These are phyloP conservation scores for Oscheius onirici DNA, from an alignment of 2,888 invertebrate genomes.

Conservation along the genomic window DNA sequence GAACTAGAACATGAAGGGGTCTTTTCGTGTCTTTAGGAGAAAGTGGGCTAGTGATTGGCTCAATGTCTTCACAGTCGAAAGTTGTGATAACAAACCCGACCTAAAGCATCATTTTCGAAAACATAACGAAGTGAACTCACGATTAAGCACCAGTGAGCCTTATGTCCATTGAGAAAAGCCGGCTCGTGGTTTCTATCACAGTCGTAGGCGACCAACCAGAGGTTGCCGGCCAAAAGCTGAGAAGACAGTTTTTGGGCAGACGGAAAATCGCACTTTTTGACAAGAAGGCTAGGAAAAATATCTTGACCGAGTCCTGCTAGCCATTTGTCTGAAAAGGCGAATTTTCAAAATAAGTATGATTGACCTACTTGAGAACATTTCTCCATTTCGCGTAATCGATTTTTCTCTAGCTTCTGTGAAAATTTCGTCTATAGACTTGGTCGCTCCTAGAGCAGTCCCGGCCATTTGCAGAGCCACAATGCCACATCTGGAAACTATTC, in stretches of 20 bases:
- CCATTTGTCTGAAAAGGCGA: slow-evolving; percentile 48
- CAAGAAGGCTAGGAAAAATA: slow-evolving; percentile 19
- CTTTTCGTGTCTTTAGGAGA: neutral
- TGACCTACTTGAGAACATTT: slow-evolving; percentile 77
- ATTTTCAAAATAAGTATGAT: no score
- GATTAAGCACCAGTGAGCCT: slow-evolving; percentile 67
- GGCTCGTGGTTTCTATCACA: slow-evolving; percentile 67
- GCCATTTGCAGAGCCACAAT: slow-evolving; percentile 32
- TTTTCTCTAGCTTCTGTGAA: slow-evolving; percentile 75
- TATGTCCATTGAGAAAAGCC: slow-evolving; percentile 48
- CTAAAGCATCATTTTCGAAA: slow-evolving; percentile 30
- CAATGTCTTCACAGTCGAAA: neutral
- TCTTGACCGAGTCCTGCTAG: slow-evolving; percentile 43
- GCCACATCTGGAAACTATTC: slow-evolving; percentile 20
- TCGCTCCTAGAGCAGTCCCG: neutral
- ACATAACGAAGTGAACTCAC: slow-evolving; percentile 35
- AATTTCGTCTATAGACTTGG: neutral
- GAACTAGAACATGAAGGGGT: slow-evolving; percentile 10
- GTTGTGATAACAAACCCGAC: slow-evolving; percentile 37
- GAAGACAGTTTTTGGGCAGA: slow-evolving; percentile 22
- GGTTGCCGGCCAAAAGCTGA: slow-evolving; percentile 29
- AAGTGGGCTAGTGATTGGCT: neutral
- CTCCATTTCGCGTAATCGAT: slow-evolving; percentile 84
- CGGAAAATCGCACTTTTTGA: slow-evolving; percentile 39
- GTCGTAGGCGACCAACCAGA: slow-evolving; percentile 65